Conservation (phyloP, 1,140 invertebrate genomes). For the Luehdorfia chinensis region DNA sequence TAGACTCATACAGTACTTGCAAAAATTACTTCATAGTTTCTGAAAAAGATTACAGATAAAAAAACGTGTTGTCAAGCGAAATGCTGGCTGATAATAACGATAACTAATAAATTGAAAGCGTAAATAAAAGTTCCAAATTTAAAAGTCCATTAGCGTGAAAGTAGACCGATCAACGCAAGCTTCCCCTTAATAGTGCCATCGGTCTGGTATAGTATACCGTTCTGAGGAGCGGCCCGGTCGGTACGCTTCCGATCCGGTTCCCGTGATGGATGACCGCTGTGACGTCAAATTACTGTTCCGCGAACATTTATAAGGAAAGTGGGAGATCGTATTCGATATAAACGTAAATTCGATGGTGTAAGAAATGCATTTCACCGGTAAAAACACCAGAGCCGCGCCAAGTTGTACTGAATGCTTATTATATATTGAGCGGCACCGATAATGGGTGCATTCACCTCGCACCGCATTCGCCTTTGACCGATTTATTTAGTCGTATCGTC, state of each 20-base stretch:
- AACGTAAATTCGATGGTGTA: slow-evolving; percentile 11
- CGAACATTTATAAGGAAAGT: slow-evolving; percentile 25
- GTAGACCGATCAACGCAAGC: background rate
- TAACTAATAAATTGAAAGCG: too few species aligned
- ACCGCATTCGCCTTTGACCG: background rate
- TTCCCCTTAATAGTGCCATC: slow-evolving; percentile 19
- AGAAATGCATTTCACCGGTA: slow-evolving; percentile 7
- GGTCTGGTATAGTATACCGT: slow-evolving; percentile 29
- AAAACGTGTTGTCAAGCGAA: too few species aligned
- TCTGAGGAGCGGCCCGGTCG: slow-evolving; percentile 21
- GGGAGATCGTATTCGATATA: slow-evolving; percentile 27
- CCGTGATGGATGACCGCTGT: slow-evolving; percentile 33
- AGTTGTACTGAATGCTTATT: background rate
- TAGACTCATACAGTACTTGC: too few species aligned
- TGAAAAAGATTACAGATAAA: too few species aligned
- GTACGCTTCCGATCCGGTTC: slow-evolving; percentile 24
- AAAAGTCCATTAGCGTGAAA: background rate
- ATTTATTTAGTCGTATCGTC: background rate
- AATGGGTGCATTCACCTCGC: slow-evolving; percentile 5
- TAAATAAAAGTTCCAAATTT: too few species aligned
- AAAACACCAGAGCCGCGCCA: background rate
- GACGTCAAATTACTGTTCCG: slow-evolving; percentile 30
- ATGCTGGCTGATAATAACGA: too few species aligned
- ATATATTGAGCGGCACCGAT: background rate
- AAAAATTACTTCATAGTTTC: too few species aligned